Conservation (phyloP, 1,140 invertebrate species). For the Drosophila kepulauana region DNA sequence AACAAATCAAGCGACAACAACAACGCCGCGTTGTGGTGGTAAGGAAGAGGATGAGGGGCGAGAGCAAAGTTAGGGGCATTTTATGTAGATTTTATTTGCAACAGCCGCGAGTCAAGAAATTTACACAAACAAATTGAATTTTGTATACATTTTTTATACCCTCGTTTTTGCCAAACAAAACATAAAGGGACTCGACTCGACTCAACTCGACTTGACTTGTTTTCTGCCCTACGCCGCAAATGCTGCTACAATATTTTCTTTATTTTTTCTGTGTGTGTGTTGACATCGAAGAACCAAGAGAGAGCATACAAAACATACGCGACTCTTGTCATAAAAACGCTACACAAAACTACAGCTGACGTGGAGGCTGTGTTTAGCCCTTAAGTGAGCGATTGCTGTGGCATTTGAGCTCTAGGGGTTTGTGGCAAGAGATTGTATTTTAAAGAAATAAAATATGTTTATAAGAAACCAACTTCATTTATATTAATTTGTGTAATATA, state of each 20-base stretch:
- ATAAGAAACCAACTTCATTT: no score
- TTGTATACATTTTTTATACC: slow-evolving; percentile 80
- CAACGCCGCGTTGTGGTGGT: not conserved
- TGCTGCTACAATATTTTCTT: slow-evolving; percentile 47
- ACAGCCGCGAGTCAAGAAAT: slow-evolving; percentile 79
- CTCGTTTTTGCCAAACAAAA: slow-evolving; percentile 53
- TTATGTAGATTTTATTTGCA: slow-evolving; percentile 82
- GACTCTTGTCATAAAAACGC: slow-evolving; percentile 1
- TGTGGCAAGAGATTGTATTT: not conserved
- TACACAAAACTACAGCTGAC: not conserved
- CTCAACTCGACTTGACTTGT: slow-evolving; percentile 29
- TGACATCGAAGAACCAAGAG: not conserved
- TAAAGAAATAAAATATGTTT: not conserved
- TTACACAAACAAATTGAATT: slow-evolving; percentile 77
- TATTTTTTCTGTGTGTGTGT: not conserved
- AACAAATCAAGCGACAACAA: slow-evolving; percentile 49
- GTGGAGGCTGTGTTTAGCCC: not conserved
- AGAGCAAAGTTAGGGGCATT: slow-evolving; percentile 36
- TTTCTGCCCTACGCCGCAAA: slow-evolving; percentile 46
- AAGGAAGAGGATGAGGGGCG: not conserved
- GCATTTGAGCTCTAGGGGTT: not conserved
- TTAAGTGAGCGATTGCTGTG: slow-evolving; percentile 10
- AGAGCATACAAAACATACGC: not conserved
- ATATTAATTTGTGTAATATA: no score
- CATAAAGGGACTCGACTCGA: slow-evolving; percentile 31